Conservation (phyloP, 2,113 vertebrate genomes). For the Epinephelus moara region DNA sequence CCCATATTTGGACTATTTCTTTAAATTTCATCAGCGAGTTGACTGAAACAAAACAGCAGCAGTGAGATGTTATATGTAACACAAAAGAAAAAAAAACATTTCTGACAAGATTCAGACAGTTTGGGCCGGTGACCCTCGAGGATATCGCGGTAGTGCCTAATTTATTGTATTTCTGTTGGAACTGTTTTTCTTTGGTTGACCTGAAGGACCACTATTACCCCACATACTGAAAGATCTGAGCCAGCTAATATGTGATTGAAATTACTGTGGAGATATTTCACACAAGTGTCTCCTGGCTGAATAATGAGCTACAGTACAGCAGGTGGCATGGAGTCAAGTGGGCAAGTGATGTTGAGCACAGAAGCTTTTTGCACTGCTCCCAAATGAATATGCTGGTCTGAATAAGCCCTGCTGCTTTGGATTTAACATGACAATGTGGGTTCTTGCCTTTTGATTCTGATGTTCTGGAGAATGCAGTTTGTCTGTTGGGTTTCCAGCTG, state of each 20-base stretch:
- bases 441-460: constrained; percentile 1
- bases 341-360: neutral
- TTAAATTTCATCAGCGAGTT: neutral
- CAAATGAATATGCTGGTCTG: neutral
- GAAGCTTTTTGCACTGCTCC: neutral
- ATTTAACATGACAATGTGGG: neutral
- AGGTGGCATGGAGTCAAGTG: constrained; percentile 7
- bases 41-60: neutral
- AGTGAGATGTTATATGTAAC: neutral
- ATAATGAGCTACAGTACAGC: constrained; percentile 19
- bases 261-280: constrained; percentile 19
- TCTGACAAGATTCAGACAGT: too few species aligned
- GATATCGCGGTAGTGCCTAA: neutral
- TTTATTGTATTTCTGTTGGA: neutral
- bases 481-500: neutral
- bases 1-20: neutral
- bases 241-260: constrained; percentile 14
- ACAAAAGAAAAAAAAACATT: neutral
- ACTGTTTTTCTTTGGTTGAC: neutral
- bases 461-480: neutral
- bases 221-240: neutral
- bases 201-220: neutral
- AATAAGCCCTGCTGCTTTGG: neutral
- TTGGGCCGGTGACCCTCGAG: too few species aligned
- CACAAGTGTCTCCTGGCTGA: constrained; percentile 15